Evolutionary conservation across 2,797 vertebrate genomes (phyloP), one percentile per base, ranked within the genome.

Genomic region (Neomorphus geoffroyi): DNA sequence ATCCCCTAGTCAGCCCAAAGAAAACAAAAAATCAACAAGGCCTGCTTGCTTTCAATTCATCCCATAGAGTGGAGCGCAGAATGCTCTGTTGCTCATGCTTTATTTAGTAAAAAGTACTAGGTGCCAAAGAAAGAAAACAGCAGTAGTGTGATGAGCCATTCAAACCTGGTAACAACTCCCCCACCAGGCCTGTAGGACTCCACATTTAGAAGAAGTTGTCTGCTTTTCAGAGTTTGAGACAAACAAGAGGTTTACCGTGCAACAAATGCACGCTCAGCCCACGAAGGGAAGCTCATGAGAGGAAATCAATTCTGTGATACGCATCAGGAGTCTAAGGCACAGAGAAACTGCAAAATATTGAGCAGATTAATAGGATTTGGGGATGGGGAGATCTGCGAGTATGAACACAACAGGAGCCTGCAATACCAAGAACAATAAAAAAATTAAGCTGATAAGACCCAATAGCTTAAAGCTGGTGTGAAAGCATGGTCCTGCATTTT

Each of bases 251-350:
- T 39, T 86, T 33, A 33, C 46, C 32, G 19, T 33, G 15, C 37
- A 70, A 39, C 5, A 17, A 87, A 80, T 21, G 16, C 28, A 57
- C 8, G 18, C 5, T 26, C 27, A 51, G 56, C 9, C 56, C 33
- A 27, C 0, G 0, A 46, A 9, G 69, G 11, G 28, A 75, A 53
- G 57, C 8, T 43, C 33, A 30, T 0, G 0, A 46, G 11, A 72
- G 13, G 21, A 48, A 48, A 48, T 22, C 11, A 21, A 46, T 46
- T 22, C 46, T 24, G 11, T 48, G 26, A 75, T 89, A 45, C 1
- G 3, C 30, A 64, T 61, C 6, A 6, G 21, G 4, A 67, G n/a
- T 9, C 41, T n/a, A 41, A 64, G 53, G 18, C 13, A 53, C 9
- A 33, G 23, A 51, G 28, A 61, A 80, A 70, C 1, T 51, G 46